These are phyloP conservation scores for Megalops atlanticus DNA, from an alignment of 2,113 vertebrate species.

Conservation along the genomic window DNA sequence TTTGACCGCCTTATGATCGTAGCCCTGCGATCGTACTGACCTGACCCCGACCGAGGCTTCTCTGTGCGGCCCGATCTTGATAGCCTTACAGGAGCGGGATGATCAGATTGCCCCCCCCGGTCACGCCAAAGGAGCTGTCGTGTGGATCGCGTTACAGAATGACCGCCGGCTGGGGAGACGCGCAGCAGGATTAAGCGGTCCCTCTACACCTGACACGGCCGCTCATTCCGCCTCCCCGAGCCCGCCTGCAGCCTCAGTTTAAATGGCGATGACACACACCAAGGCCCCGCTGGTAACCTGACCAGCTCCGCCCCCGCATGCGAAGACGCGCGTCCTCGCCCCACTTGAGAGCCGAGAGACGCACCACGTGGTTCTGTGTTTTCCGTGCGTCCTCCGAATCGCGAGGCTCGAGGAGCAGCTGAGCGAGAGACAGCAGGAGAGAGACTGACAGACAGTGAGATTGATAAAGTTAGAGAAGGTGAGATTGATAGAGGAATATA, in stretches of 20 bases:
- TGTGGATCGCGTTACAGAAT: conserved; percentile 42
- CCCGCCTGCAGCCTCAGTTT: conserved; percentile 27
- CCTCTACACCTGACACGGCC: conserved; percentile 47
- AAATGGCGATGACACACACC: conserved; percentile 41
- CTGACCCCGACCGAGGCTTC: too few relatives aligned
- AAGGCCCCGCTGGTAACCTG: conserved; percentile 32
- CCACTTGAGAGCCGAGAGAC: neutral
- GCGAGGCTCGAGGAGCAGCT: too few relatives aligned
- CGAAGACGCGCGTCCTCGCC: neutral
- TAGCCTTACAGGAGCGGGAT: too few relatives aligned
- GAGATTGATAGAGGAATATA: neutral
- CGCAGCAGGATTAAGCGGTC: conserved; percentile 50
- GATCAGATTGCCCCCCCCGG: too few relatives aligned
- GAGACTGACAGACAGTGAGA: neutral
- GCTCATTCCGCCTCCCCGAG: conserved; percentile 48
- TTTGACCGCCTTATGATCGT: too few relatives aligned
- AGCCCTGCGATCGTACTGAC: too few relatives aligned
- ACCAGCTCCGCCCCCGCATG: conserved; percentile 21
- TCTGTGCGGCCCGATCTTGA: too few relatives aligned
- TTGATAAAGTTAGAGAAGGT: neutral
- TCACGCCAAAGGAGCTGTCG: too few relatives aligned
- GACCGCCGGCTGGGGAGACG: conserved; percentile 31
- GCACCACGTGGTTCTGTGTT: neutral
- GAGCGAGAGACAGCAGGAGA: neutral
- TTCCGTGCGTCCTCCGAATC: neutral